Percentiles rank a stretch among this genome's conserved stretches.
Conservation (phyloP, 2,113 vertebrate genomes). For the Osmerus mordax region DNA sequence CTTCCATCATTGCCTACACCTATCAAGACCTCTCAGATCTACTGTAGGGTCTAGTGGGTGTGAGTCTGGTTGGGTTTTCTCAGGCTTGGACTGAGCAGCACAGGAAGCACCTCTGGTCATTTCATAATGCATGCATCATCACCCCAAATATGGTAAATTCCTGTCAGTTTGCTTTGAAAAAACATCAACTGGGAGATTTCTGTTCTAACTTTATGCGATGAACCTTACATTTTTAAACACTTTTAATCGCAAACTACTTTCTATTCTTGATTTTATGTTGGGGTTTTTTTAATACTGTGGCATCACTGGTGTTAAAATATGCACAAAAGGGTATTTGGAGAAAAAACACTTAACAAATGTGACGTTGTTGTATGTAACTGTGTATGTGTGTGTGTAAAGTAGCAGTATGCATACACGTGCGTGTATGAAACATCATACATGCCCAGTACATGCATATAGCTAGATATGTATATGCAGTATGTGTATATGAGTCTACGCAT, state of each 20-base stretch:
- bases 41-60: background rate
- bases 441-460: constrained; percentile 30
- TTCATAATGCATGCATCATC: constrained; percentile 35
- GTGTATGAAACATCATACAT: constrained; percentile 22
- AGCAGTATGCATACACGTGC: constrained; percentile 6
- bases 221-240: constrained; percentile 52
- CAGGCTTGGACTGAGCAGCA: constrained; percentile 27
- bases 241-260: constrained; percentile 69
- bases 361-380: constrained; percentile 81
- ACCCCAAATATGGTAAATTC: constrained; percentile 3
- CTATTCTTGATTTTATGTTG: constrained; percentile 75
- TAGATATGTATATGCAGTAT: constrained; percentile 10
- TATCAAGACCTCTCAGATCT: constrained; percentile 1
- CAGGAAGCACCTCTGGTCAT: constrained; percentile 28
- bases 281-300: constrained; percentile 79
- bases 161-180: constrained; percentile 6
- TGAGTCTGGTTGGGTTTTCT: constrained; percentile 1
- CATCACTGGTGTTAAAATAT: constrained; percentile 95
- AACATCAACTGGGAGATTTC: constrained; percentile 67
- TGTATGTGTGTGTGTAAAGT: constrained; percentile 54
- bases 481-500: constrained; percentile 15
- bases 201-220: constrained; percentile 75
- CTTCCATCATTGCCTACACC: background rate
- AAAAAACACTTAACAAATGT: constrained; percentile 62
- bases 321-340: constrained; percentile 78